Conservation (phyloP, 2,888 invertebrate genomes). For the Pantelozetes paolii region DNA sequence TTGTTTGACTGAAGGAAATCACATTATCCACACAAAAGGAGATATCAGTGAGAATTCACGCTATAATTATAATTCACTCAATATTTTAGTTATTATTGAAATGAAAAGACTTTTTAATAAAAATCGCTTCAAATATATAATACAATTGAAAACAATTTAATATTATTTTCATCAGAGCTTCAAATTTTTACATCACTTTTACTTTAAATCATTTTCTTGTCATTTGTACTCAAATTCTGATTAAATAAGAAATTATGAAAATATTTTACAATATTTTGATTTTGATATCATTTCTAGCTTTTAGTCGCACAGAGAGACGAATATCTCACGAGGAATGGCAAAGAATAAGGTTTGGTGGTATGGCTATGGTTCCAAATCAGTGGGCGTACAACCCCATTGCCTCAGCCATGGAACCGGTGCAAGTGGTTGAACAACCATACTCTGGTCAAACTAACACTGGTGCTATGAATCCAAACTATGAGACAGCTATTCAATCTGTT, state of each 20-base stretch:
- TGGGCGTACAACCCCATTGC: not conserved
- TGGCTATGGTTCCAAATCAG: not conserved
- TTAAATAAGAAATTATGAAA: too few species aligned
- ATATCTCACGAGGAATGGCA: conserved; percentile 25
- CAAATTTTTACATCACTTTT: not conserved
- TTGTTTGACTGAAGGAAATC: too few species aligned
- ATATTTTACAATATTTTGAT: not conserved
- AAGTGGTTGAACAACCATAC: too few species aligned
- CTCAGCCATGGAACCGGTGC: not conserved
- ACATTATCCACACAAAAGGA: too few species aligned
- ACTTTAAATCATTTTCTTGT: conserved; percentile 4
- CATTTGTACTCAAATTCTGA: too few species aligned
- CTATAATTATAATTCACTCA: too few species aligned
- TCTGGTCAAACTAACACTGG: too few species aligned
- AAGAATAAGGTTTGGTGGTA: not conserved
- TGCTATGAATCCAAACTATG: too few species aligned
- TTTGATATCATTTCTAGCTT: not conserved
- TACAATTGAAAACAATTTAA: not conserved
- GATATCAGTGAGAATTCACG: too few species aligned
- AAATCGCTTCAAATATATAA: conserved; percentile 2
- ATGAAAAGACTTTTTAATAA: too few species aligned
- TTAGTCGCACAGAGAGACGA: not conserved
- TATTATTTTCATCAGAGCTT: not conserved
- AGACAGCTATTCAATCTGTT: not conserved
- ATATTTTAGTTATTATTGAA: too few species aligned